These are phyloP conservation scores for Chaenogobius annularis DNA, from an alignment of 2,113 vertebrate species.

Conservation along the genomic window DNA sequence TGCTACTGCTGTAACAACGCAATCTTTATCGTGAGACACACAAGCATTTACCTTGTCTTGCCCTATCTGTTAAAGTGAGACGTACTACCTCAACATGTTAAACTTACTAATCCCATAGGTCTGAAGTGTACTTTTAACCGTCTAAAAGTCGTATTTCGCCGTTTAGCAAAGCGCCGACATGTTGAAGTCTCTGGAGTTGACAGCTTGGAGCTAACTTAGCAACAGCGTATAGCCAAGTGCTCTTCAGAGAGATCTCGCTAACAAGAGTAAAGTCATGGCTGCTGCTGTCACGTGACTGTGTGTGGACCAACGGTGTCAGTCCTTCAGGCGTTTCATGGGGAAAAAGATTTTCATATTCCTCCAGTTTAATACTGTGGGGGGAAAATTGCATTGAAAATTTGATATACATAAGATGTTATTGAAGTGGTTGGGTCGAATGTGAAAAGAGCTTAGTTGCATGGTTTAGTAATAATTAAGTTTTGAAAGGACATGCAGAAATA, in stretches of 20 bases:
- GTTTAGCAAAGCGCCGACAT: not conserved
- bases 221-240: slow-evolving; percentile 20
- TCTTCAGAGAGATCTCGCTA: not conserved
- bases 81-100: slow-evolving; percentile 12
- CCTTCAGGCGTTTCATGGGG: not conserved
- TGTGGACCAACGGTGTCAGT: not conserved
- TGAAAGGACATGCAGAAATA: not conserved
- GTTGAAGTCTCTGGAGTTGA: slow-evolving; percentile 43
- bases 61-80: not conserved
- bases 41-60: not conserved
- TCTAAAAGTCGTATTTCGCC: not conserved
- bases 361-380: not conserved
- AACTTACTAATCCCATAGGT: not conserved
- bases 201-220: slow-evolving; percentile 58
- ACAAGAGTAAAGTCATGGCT: not conserved
- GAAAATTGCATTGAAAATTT: not conserved
- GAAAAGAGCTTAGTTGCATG: not conserved
- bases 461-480: not conserved
- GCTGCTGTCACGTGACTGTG: not conserved
- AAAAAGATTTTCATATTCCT: not conserved
- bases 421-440: not conserved
- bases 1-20: not conserved
- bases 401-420: not conserved
- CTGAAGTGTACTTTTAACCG: not conserved
- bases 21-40: slow-evolving; percentile 1